Conservation (phyloP, 1,140 invertebrate genomes). For the Drosophila lini region DNA sequence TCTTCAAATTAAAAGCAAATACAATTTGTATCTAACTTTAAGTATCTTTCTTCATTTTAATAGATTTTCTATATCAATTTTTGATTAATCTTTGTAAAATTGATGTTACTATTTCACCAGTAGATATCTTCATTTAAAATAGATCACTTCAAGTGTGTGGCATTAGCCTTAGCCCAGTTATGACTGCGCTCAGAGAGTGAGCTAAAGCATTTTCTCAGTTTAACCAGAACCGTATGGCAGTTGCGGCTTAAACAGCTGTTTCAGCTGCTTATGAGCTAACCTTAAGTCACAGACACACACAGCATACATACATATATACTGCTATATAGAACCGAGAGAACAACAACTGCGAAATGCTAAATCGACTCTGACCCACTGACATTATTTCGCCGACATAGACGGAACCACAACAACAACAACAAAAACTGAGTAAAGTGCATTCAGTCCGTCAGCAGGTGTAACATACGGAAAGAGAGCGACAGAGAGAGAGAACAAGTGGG, state of each 20-base stretch:
- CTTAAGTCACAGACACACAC: slow-evolving; percentile 38
- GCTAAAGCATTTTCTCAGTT: slow-evolving; percentile 6
- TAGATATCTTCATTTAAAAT: not conserved
- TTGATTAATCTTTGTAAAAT: not conserved
- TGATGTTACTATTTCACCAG: not conserved
- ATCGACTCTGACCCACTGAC: slow-evolving; percentile 80
- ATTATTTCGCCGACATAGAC: slow-evolving; percentile 67
- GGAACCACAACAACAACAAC: slow-evolving; percentile 17
- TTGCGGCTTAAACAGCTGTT: slow-evolving; percentile 63
- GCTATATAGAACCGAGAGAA: slow-evolving; percentile 20
- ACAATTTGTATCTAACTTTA: not conserved
- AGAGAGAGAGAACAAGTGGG: slow-evolving; percentile 17
- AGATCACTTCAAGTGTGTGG: slow-evolving; percentile 6
- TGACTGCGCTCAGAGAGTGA: not conserved
- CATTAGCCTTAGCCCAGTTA: slow-evolving; percentile 61
- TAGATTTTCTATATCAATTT: not conserved
- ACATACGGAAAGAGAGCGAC: slow-evolving; percentile 24
- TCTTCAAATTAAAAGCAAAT: not conserved
- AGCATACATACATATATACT: not conserved
- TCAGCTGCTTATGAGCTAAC: slow-evolving; percentile 48
- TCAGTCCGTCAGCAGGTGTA: slow-evolving; percentile 70
- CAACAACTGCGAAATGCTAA: slow-evolving; percentile 65
- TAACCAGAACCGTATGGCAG: slow-evolving; percentile 5
- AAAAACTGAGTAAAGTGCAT: slow-evolving; percentile 55
- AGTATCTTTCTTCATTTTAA: not conserved